Conservation (phyloP, 1,140 invertebrate genomes). For the Acromyrmex heyeri region DNA sequence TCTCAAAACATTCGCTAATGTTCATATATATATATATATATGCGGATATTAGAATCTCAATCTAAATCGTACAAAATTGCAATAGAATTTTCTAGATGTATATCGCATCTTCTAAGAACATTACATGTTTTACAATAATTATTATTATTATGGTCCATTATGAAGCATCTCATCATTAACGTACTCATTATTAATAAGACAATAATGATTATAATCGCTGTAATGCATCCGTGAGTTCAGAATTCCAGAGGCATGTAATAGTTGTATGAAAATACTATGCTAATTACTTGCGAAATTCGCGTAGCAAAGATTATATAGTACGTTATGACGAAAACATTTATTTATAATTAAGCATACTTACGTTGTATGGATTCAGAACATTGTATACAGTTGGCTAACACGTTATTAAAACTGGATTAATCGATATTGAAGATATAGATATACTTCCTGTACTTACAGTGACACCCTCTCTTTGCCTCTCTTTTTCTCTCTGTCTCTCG, state of each 20-base stretch:
- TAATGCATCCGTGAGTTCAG: conserved; percentile 18
- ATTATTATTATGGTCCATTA: conserved; percentile 50
- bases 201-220: conserved; percentile 22
- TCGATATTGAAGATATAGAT: conserved; percentile 51
- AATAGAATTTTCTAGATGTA: conserved; percentile 17
- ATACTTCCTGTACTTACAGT: conserved; percentile 35
- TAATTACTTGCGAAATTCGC: conserved; percentile 30
- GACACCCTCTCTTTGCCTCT: conserved; percentile 40
- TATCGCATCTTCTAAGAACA: background rate
- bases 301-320: background rate
- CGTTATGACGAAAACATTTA: background rate
- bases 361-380: background rate
- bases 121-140: conserved; percentile 43
- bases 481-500: background rate
- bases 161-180: conserved; percentile 10
- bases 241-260: conserved; percentile 23
- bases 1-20: background rate
- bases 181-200: conserved; percentile 41
- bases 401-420: conserved; percentile 32
- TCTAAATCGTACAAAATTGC: conserved; percentile 10
- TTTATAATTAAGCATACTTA: conserved; percentile 12
- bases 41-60: background rate
- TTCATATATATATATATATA: no score
- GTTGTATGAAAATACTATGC: conserved; percentile 33
- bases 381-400: background rate